Conservation (phyloP, 2,888 invertebrate genomes). For the Sepiola atlantica region DNA sequence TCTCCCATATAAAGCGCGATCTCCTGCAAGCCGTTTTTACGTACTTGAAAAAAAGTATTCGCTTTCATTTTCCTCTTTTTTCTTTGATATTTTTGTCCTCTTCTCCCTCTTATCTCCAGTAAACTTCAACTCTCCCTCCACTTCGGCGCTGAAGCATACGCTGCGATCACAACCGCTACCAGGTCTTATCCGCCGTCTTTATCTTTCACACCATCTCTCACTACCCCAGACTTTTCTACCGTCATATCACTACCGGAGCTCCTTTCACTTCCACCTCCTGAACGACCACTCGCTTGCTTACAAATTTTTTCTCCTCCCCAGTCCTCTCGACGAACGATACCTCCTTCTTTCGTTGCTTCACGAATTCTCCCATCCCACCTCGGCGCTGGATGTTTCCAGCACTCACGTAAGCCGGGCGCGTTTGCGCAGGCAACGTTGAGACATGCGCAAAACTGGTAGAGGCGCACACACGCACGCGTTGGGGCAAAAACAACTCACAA, state of each 20-base stretch:
- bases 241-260: not conserved
- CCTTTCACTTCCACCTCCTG: not conserved
- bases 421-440: not conserved
- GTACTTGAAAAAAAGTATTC: not conserved
- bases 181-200: not conserved
- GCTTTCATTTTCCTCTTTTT: not conserved
- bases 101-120: not conserved
- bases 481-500: not conserved
- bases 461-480: constrained; percentile 10
- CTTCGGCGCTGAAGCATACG: not conserved
- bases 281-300: not conserved
- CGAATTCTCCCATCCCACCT: not conserved
- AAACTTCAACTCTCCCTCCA: not conserved
- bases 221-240: not conserved
- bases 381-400: not conserved
- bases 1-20: not conserved
- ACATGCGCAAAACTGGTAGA: not conserved
- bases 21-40: not conserved
- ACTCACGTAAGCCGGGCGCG: constrained; percentile 32
- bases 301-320: not conserved
- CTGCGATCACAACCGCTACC: not conserved
- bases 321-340: not conserved
- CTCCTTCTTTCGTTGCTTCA: not conserved
- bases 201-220: not conserved
- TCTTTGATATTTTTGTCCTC: not conserved